Base-by-base conservation (phyloP, 2,113 vertebrate species). In the Stictonetta naevosa region DNA sequence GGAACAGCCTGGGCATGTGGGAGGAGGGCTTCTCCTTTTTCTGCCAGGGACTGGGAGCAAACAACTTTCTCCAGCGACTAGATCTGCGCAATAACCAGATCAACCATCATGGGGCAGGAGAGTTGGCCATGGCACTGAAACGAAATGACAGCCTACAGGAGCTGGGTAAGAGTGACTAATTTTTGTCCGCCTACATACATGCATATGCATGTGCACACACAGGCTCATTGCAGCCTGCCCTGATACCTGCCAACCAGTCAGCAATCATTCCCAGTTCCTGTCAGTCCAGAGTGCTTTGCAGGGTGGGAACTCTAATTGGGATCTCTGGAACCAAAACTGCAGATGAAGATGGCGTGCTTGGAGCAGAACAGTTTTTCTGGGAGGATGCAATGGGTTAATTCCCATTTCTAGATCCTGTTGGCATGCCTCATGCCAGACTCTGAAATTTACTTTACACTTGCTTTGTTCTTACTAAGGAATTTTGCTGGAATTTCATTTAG, bases 21-120 rank as follows among this genome's bases (percentile, higher is more conserved):
- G 98, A 99, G 5, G 98, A 99, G 34, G 97, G 98, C 85, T 99
- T 99, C 55, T 98, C 98, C 3, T 71, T 98, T 13, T 99, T 99
- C 92, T 99, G 99, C 69, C 98, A 98, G 33, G 99, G 99, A 22
- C 93, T 99, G 83, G 97, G 97, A 20, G 98, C 97, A 91, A 99
- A 99, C 77, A 52, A 38, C 1, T 17, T 40, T 25, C 98, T 99
- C 42, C 97, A 68, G 19, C 97, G 91, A 44, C 98, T 99, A 29
- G 99, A 99, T 96, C 98, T 99, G 63, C 99, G 99, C 73, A 99
- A 99, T 93, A 99, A 99, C 94, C 99, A 99, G 97, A 99, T 99
- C 96, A 99, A 96, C 97, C 99, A 99, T 91, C 98, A 98, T 33
- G 99, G 99, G 28, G 99, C 98, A 0, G 98, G 97, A 40, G 98